Evolutionary conservation across 2,797 vertebrate species (phyloP).

Genomic region (Oreochromis grahami): DNA sequence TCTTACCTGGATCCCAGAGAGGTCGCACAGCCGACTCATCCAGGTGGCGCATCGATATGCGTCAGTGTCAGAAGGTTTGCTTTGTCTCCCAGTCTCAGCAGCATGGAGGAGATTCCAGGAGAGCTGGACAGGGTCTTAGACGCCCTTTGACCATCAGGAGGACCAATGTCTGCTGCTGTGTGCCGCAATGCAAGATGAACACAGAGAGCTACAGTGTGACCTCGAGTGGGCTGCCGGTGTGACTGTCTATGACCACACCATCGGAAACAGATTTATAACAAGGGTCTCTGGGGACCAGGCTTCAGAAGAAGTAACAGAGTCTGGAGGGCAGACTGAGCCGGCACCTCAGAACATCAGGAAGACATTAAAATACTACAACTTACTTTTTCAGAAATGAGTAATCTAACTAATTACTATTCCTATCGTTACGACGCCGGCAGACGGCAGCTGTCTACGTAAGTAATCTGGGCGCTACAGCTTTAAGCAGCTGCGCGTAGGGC

Average conservation of each 20-base stretch:
- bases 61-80: background rate
- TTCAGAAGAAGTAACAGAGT: background rate
- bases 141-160: background rate
- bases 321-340: background rate
- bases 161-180: background rate
- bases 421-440: background rate
- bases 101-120: background rate
- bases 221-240: background rate
- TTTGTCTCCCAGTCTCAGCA: background rate
- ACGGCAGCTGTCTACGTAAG: background rate
- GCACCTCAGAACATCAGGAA: background rate
- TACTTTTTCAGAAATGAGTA: background rate
- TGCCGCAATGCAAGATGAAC: background rate
- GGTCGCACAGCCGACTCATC: background rate
- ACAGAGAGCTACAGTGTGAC: background rate
- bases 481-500: too few species aligned
- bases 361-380: background rate
- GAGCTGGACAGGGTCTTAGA: background rate
- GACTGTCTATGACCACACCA: background rate
- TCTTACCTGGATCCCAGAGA: background rate
- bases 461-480: background rate
- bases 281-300: accelerated
- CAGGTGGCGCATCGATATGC: background rate
- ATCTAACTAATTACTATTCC: background rate
- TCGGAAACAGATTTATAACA: background rate